Percentiles rank a stretch among this genome's conserved stretches.
phyloP scores from a whole-genome alignment of 2,113 vertebrate genomes.

The Prionailurus viverrinus region DNA sequence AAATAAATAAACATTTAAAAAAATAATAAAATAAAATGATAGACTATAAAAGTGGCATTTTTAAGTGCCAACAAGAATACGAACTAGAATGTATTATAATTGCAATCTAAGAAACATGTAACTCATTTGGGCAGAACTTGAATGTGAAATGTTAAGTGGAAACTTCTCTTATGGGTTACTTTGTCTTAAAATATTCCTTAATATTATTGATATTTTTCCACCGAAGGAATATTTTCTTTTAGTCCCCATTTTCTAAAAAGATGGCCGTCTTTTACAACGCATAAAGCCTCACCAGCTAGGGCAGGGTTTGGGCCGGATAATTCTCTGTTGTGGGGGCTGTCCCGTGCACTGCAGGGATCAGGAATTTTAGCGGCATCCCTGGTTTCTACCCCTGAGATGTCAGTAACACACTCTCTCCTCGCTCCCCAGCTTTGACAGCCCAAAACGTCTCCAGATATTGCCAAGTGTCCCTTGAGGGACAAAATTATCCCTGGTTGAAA shows the following conservation, averaged over 20 bases:
- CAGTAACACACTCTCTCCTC: not conserved
- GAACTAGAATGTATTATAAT: not conserved
- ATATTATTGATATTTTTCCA: not conserved
- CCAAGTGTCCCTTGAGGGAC: not conserved
- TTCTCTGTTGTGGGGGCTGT: not conserved
- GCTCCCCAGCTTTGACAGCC: not conserved
- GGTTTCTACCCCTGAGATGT: not conserved
- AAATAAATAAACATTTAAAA: too few species aligned
- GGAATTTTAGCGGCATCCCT: not conserved
- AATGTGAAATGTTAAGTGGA: not conserved
- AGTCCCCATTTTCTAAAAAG: not conserved
- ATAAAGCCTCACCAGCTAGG: not conserved
- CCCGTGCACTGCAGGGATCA: rapidly evolving
- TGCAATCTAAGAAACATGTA: not conserved
- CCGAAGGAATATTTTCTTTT: not conserved
- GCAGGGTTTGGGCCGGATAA: not conserved
- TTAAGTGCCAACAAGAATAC: not conserved
- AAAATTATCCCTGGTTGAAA: not conserved
- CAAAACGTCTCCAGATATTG: not conserved
- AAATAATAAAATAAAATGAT: not conserved
- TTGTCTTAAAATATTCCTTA: slow-evolving; percentile 38
- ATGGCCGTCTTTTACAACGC: not conserved
- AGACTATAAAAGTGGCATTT: not conserved
- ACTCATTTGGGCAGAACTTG: slow-evolving; percentile 14
- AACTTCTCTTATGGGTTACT: not conserved